phyloP scores from a whole-genome alignment of 2,113 vertebrate species.

The Haemorhous mexicanus region DNA sequence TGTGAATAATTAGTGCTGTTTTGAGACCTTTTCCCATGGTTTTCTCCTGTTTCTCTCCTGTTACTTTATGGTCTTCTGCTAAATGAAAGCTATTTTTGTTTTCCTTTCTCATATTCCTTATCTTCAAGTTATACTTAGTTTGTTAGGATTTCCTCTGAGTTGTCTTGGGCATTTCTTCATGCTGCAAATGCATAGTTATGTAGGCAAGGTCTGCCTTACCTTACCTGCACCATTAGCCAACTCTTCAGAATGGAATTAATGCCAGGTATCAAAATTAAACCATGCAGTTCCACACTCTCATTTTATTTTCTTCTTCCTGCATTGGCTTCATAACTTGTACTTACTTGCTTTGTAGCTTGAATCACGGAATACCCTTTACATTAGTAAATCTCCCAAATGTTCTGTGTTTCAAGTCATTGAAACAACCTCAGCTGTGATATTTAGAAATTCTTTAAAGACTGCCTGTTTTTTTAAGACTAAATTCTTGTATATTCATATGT shows the following conservation, averaged over 20 bases:
- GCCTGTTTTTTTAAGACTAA: background rate
- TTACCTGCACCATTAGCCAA: background rate
- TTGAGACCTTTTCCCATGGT: background rate
- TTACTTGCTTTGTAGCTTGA: background rate
- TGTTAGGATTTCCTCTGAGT: background rate
- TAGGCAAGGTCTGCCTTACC: background rate
- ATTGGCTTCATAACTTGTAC: background rate
- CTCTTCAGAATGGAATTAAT: background rate
- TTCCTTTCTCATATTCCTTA: background rate
- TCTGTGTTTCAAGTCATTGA: background rate
- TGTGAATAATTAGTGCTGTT: background rate
- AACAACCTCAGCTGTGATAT: background rate
- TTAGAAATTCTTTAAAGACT: background rate
- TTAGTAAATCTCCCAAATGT: background rate
- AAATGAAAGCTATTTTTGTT: background rate
- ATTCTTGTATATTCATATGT: background rate
- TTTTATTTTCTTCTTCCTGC: background rate
- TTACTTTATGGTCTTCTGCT: background rate
- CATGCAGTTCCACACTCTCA: background rate
- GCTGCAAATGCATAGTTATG: background rate
- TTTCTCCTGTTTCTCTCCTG: background rate
- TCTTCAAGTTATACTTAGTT: background rate
- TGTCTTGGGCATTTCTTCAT: background rate
- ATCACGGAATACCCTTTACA: background rate
- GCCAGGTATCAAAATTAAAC: background rate